Base-by-base conservation (phyloP, 1,140 invertebrate genomes). In the Dendrolimus punctatus region DNA sequence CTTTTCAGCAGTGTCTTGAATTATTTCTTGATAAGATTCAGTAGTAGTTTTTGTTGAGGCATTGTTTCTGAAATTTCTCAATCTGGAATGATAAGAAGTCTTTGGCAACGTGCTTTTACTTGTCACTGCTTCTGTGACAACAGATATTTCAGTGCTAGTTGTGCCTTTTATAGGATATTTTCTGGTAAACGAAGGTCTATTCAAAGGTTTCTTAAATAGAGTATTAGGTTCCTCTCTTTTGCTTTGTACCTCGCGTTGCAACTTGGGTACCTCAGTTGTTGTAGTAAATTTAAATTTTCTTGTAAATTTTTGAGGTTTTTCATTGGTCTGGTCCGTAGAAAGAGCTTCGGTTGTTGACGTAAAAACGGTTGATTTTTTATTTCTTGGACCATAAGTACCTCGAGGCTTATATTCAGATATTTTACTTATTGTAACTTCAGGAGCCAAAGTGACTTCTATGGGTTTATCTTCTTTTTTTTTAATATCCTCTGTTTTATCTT, bases 31-130 rank as follows among this genome's bases (percentile, higher is more conserved):
- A 47, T 39, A 40, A n/a, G 53, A 41, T 55, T 66, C 62, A 6
- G 60, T 65, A 10, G 64, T 66, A 38, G 68, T 56, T 23, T 23
- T 23, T 1, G 60, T 62, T 51, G 49, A 56, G 10, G 53, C 58
- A 52, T 61, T 70, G 39, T 68, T 75, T 0, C 49, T 23, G 49
- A 66, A 76, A 57, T 64, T 80, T 60, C 70, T 72, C 55, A 70
- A 55, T 42, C 74, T 68, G 42, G 73, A 71, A 59, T 85, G 81
- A 66, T 77, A 85, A 45, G 79, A 72, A 5, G 82, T 80, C 54
- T 69, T 77, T 9, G 74, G 74, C 55, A 84, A 61, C 10, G 57
- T 59, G 46, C 59, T 47, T 64, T 67, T 74, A 47, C 57, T 57
- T 42, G 62, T 66, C 39, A 37, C 44, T 60, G 43, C 48, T 52